These are phyloP conservation scores for Rhyacophila evoluta DNA, from an alignment of 2,888 invertebrate genomes.

Conservation along the genomic window DNA sequence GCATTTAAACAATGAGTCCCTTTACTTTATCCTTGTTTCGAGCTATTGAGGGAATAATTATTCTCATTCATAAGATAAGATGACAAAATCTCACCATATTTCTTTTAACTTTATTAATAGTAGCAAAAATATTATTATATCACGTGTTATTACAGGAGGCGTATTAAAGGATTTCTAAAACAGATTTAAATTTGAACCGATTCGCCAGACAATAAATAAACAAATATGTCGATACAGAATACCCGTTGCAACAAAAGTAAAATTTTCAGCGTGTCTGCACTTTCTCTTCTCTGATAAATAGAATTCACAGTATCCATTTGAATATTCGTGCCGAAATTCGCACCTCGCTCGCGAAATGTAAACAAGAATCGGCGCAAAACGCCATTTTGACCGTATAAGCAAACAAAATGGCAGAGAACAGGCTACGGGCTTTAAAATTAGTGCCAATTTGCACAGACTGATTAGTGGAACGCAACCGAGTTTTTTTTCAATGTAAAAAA, in stretches of 20 bases:
- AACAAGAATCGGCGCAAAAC: background rate
- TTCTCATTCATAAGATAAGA: too few species aligned
- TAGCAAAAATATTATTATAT: too few species aligned
- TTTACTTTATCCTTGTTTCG: too few species aligned
- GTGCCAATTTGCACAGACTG: slow-evolving; percentile 35
- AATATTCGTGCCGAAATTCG: slow-evolving; percentile 43
- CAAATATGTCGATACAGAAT: background rate
- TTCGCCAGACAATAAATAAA: background rate
- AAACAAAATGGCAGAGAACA: background rate
- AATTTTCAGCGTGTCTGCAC: background rate
- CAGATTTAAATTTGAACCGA: background rate
- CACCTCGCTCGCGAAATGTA: slow-evolving; percentile 31
- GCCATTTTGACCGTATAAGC: background rate
- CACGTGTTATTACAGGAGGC: too few species aligned
- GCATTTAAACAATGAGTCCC: too few species aligned
- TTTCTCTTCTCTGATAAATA: slow-evolving; percentile 1
- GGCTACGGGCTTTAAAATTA: slow-evolving; percentile 34
- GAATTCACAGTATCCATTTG: slow-evolving; percentile 2
- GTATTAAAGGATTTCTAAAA: too few species aligned
- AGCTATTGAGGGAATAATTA: too few species aligned
- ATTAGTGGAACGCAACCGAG: background rate
- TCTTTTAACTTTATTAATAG: too few species aligned
- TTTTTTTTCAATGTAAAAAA: background rate
- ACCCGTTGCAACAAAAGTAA: background rate
- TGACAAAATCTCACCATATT: too few species aligned